Conservation (phyloP, 2,797 vertebrate genomes). For the Catamblyrhynchus diadema region DNA sequence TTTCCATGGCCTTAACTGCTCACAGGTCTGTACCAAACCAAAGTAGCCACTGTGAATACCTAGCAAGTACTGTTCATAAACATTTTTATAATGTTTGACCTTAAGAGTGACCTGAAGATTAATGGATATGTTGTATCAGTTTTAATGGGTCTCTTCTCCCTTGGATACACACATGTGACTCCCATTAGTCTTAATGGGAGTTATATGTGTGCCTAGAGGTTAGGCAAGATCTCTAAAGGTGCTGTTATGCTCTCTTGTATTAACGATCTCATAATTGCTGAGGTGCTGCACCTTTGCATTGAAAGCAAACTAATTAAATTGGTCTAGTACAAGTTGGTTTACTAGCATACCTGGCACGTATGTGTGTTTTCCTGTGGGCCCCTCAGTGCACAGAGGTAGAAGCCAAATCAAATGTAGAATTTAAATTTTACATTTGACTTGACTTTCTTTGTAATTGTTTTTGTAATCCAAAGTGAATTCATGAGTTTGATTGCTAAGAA, state of each 20-base stretch:
- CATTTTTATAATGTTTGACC: constrained; percentile 66
- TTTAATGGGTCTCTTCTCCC: constrained; percentile 62
- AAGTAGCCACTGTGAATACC: constrained; percentile 18
- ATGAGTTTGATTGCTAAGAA: background rate
- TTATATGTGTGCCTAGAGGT: constrained; percentile 58
- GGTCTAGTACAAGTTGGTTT: background rate
- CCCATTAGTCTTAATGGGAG: constrained; percentile 64
- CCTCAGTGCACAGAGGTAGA: background rate
- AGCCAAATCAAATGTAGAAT: background rate
- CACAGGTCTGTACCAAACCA: background rate
- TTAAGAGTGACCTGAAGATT: constrained; percentile 61
- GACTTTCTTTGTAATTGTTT: background rate
- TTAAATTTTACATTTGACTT: background rate
- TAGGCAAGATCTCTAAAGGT: constrained; percentile 48
- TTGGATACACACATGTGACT: constrained; percentile 59
- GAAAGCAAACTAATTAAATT: constrained; percentile 60
- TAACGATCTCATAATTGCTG: constrained; percentile 64
- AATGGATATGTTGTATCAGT: constrained; percentile 54
- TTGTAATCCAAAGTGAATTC: background rate
- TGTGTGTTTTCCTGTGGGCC: background rate
- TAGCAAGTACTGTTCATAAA: constrained; percentile 59
- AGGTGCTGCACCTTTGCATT: constrained; percentile 53
- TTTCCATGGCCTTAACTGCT: constrained; percentile 37
- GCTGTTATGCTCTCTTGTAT: constrained; percentile 52
- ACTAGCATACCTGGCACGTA: background rate